Evolutionary conservation across 2,888 invertebrate genomes (phyloP).

Genomic region (Chrysopilus asiliformis): DNA sequence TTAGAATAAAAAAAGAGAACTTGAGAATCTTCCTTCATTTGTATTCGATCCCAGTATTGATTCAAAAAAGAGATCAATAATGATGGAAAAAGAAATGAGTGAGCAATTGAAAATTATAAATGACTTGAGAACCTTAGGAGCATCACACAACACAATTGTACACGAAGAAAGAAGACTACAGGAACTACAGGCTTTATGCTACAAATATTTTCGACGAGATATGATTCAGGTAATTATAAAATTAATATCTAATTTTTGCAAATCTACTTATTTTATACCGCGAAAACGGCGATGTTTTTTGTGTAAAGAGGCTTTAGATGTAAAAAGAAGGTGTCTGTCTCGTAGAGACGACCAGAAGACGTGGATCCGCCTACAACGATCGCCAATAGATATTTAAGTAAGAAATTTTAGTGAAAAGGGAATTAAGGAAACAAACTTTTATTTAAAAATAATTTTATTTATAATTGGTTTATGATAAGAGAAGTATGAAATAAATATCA

Average conservation of each 20-base stretch:
- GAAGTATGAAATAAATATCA: too few species aligned
- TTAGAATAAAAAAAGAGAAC: constrained; percentile 49
- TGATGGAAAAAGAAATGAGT: constrained; percentile 94
- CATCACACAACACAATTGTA: constrained; percentile 80
- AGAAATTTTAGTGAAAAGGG: too few species aligned
- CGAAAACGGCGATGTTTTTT: too few species aligned
- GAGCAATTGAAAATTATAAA: constrained; percentile 93
- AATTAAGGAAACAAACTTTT: too few species aligned
- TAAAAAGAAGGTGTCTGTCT: too few species aligned
- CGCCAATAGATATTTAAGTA: too few species aligned
- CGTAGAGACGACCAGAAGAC: too few species aligned
- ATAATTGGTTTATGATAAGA: too few species aligned
- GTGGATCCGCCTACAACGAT: too few species aligned
- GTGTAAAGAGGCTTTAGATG: too few species aligned
- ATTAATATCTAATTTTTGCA: not conserved
- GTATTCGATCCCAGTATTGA: constrained; percentile 68
- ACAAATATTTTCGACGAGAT: constrained; percentile 85
- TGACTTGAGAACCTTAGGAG: constrained; percentile 76
- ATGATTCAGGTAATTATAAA: constrained; percentile 55
- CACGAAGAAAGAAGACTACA: constrained; percentile 83
- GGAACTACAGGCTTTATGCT: constrained; percentile 86
- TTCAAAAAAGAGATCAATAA: constrained; percentile 72
- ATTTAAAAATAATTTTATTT: too few species aligned
- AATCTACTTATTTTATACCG: too few species aligned
- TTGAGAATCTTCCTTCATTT: constrained; percentile 69